Conservation (phyloP, 2,888 invertebrate species). For the Cryptus viduatorius region DNA sequence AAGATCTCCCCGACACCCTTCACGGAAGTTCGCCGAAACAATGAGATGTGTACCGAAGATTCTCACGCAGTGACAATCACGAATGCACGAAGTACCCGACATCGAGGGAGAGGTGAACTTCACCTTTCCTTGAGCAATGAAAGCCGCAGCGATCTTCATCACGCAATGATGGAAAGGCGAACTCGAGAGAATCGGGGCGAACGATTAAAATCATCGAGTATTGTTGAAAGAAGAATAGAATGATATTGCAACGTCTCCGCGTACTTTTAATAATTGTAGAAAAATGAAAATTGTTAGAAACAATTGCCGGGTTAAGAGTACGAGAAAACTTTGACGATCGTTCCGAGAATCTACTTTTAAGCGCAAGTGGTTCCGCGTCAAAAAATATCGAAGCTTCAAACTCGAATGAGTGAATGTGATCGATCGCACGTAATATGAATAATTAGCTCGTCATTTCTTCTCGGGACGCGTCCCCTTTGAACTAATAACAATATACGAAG, state of each 20-base stretch:
- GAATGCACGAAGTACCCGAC: constrained; percentile 3
- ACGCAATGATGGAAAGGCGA: constrained; percentile 11
- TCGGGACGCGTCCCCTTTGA: no score
- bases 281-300: constrained; percentile 7
- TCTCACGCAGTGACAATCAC: constrained; percentile 60
- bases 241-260: constrained; percentile 4
- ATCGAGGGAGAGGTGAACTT: constrained; percentile 45
- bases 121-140: constrained; percentile 40
- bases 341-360: background rate
- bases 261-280: constrained; percentile 22
- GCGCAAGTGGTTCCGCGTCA: no score
- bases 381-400: background rate
- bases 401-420: no score
- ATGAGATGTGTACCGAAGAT: background rate
- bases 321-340: background rate
- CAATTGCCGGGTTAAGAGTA: background rate
- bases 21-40: constrained; percentile 24
- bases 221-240: constrained; percentile 22
- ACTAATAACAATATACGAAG: no score
- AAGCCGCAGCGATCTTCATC: constrained; percentile 20
- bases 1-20: background rate
- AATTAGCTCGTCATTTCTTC: no score
- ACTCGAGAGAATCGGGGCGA: constrained; percentile 34
- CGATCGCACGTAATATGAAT: no score
- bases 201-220: constrained; percentile 18